These are phyloP conservation scores for Phymastichus coffea DNA, from an alignment of 1,140 invertebrate species.

Conservation along the genomic window DNA sequence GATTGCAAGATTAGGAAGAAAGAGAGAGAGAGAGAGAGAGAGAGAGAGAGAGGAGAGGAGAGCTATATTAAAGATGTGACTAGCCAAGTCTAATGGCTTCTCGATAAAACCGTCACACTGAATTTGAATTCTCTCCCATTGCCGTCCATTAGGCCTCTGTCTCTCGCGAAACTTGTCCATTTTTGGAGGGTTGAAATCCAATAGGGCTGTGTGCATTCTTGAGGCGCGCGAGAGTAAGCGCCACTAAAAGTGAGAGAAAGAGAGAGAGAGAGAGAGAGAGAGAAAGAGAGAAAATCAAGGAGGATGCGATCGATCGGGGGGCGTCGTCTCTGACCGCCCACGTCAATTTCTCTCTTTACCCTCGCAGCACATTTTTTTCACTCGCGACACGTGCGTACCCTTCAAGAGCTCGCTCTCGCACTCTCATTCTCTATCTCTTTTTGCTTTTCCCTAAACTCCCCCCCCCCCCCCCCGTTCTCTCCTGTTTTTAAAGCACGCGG, in stretches of 20 bases:
- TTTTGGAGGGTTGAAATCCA: too few species aligned
- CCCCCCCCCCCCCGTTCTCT: background rate
- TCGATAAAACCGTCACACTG: too few species aligned
- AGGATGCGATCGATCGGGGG: conserved; percentile 42
- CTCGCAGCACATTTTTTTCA: background rate
- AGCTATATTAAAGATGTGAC: conserved; percentile 54
- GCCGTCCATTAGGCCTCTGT: background rate
- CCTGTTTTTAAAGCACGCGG: too few species aligned
- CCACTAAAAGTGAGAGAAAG: conserved; percentile 6
- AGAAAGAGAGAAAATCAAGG: conserved; percentile 32
- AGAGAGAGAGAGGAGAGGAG: background rate
- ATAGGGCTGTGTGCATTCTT: too few species aligned
- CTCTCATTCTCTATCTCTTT: too few species aligned
- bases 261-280: conserved; percentile 24
- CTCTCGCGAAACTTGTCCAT: background rate
- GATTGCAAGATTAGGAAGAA: background rate
- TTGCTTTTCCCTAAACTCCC: background rate
- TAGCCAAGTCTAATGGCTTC: conserved; percentile 35
- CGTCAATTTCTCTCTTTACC: too few species aligned
- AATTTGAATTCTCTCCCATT: too few species aligned
- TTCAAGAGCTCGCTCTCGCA: too few species aligned
- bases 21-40: background rate
- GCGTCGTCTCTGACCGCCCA: conserved; percentile 26
- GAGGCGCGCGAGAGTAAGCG: background rate
- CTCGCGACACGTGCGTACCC: too few species aligned